Evolutionary conservation across 30 jellyfish, hydroid and myxozoan species (phyloP), one percentile per base, ranked within the genome.

Genomic region (Mastigias papua): DNA sequence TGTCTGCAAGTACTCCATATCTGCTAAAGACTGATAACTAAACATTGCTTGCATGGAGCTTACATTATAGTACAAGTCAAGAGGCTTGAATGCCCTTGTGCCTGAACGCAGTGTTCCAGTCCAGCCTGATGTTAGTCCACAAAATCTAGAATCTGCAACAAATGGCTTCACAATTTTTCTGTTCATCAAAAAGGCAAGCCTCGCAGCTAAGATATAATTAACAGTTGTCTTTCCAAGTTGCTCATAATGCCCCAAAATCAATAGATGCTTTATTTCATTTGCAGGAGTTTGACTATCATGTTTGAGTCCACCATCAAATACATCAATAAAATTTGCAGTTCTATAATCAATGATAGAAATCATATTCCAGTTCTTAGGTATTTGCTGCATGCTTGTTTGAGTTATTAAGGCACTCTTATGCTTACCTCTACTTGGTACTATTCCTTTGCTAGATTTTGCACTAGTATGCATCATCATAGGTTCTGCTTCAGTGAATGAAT

Each of bases 191-290:
- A 71, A 57, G 16, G 99, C 99, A 33, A 96, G 89, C 57, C 66
- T 64, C 5, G 92, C 99, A 32, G 98, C 98, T 21, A 91, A 86
- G 29, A 96, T 25, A 72, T 69, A 91, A 65, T 96, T 96, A 1
- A 96, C 69, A 5, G 98, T 87, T 34, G 99, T 87, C 73, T 86
- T 96, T 23, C 99, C 99, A 63, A 96, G 97, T 69, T 96, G 99
- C 69, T 96, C 99, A 66, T 96, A 96, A 76, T 96, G 99, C 28
- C 99, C 99, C 25, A 96, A 58, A 35, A 96, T 33, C 49, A 90
- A 64, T 33, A 96, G 80, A 78, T 86, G 96, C 66, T 82, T 88
- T 2, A 34, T 76, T 58, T 71, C 30, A 15, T 27, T 68, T 5
- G 37, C 74, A 23, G 34, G 58, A 5, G 25, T 34, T 15, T 48